Base-by-base conservation (phyloP, 2,888 invertebrate species). In the Sphinx pinastri region DNA sequence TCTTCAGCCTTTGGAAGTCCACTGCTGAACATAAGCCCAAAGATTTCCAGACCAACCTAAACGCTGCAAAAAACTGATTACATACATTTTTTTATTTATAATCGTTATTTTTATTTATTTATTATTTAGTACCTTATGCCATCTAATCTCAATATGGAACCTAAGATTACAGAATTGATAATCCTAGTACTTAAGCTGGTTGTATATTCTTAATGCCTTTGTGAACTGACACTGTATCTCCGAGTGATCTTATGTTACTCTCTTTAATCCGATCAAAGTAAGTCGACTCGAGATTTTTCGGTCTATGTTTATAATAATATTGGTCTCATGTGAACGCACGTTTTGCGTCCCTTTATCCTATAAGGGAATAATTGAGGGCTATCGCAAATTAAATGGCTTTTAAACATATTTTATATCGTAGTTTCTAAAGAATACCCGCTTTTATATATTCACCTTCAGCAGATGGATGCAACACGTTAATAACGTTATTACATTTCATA, bases 201-300 rank as follows among this genome's bases (percentile, higher is more conserved):
- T 47, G 4, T 6, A 38, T 60, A 16, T 60, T 59, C 16, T n/a
- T 60, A 60, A 47, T n/a, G 11, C 45, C 47, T 16, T 47, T 47
- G 45, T 60, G 16, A 12, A 60, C 12, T 47, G 47, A 47, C 45
- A 25, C 16, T 16, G 14, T 47, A 16, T 1, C 60, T 60, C 60
- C 4, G 47, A 60, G 16, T 60, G 45, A 45, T 60, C 45, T 60
- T 45, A 47, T 11, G 16, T 60, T 60, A 60, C 60, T 60, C 16
- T 60, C 60, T 60, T 60, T 60, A 60, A 60, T 60, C 47, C 45
- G 60, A 60, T 60, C 60, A 60, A 16, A 16, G 14, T 45, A 47
- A 16, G 12, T 60, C 47, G 16, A 2, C 16, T 63, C 19, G 49
- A 13, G 19, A 49, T 49, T 49, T 16, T 63, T 49, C 13, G 63